Percentiles rank a stretch among this genome's conserved stretches.
phyloP scores from a whole-genome alignment of 1,140 invertebrate genomes.

The Caenorhabditis inopinata region DNA sequence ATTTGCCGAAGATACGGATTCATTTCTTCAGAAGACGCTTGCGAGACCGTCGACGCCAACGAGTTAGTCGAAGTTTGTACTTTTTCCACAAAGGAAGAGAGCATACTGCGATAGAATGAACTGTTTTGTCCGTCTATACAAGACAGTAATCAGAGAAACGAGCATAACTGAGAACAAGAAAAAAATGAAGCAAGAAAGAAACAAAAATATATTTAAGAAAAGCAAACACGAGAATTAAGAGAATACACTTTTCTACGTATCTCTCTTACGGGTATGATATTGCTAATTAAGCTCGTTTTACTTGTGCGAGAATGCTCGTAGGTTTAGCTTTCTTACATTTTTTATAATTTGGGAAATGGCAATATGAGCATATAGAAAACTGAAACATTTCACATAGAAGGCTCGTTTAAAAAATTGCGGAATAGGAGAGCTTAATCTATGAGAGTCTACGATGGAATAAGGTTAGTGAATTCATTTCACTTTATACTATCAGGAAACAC shows the following conservation, averaged over 20 bases:
- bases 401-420: no score
- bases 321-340: no score
- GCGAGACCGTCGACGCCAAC: slow-evolving; percentile 33
- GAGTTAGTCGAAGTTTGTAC: slow-evolving; percentile 45
- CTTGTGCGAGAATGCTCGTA: neutral
- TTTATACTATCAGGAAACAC: neutral
- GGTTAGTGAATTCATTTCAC: no score
- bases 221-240: neutral
- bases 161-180: neutral
- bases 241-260: no score
- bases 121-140: neutral
- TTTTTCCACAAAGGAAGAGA: slow-evolving; percentile 35
- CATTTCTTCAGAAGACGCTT: slow-evolving; percentile 33
- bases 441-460: no score
- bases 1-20: neutral
- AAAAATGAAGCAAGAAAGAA: neutral
- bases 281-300: slow-evolving; percentile 1
- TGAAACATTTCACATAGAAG: neutral
- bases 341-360: no score
- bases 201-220: neutral
- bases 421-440: no score
- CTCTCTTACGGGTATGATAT: neutral
- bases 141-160: slow-evolving; percentile 1
- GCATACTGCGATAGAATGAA: slow-evolving; percentile 9
- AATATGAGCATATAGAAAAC: no score